Evolutionary conservation across 2,888 invertebrate genomes (phyloP).

Genomic region (Cryptocheilus praepositus): DNA sequence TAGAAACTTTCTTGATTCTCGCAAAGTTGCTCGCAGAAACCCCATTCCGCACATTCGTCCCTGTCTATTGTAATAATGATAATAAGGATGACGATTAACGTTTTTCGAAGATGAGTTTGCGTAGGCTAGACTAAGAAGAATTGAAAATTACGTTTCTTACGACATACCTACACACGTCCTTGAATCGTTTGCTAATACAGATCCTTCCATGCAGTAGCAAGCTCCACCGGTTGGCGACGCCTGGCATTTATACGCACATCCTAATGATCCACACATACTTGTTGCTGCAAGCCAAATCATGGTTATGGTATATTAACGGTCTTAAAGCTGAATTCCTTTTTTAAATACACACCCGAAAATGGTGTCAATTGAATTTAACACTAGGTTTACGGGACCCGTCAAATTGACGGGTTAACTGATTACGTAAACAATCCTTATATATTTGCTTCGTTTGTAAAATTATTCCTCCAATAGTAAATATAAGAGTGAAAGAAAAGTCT

Average conservation of each 20-base stretch:
- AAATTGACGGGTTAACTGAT: too few species aligned
- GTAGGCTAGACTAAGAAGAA: not conserved
- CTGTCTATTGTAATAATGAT: conserved; percentile 79
- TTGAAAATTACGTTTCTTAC: not conserved
- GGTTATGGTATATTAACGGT: too few species aligned
- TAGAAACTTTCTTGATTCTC: conserved; percentile 91
- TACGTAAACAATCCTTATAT: too few species aligned
- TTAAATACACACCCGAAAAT: not conserved
- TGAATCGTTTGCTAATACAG: conserved; percentile 88
- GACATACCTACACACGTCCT: conserved; percentile 85
- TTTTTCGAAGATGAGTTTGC: not conserved
- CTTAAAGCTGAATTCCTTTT: too few species aligned
- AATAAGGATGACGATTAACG: not conserved
- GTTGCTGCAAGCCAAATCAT: conserved; percentile 78
- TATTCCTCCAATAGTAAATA: too few species aligned
- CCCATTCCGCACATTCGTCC: conserved; percentile 95
- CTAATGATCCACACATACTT: conserved; percentile 87
- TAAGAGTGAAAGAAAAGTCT: too few species aligned
- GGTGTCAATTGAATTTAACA: not conserved
- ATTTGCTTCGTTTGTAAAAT: too few species aligned
- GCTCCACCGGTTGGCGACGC: conserved; percentile 92
- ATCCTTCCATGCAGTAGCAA: conserved; percentile 92
- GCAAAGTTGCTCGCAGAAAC: conserved; percentile 96
- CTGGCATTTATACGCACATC: conserved; percentile 94
- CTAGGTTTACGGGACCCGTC: too few species aligned